Evolutionary conservation across 1,140 invertebrate species (phyloP), one percentile per base, ranked within the genome.

Genomic region (Caenorhabditis briggsae): DNA sequence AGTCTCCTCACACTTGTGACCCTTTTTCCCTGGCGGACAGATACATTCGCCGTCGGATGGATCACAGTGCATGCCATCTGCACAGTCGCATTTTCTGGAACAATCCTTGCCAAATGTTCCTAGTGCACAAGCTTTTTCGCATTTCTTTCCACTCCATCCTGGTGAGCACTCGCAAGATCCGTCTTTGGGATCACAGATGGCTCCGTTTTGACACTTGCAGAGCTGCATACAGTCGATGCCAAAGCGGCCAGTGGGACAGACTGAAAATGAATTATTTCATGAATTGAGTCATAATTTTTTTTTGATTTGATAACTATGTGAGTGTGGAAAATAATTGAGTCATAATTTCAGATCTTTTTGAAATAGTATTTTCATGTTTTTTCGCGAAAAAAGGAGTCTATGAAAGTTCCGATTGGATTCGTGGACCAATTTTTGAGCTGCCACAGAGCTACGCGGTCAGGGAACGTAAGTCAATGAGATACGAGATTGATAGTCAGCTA

Each of bases 81-180:
- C 89, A 89, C 93, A 94, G 56, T 91, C 88, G 88, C 93, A 89
- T 91, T 88, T 85, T 50, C 91, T 87, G 2, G 85, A 84, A 88
- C 93, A 94, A 20, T 91, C 89, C 16, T 88, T 64, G 58, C 85
- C 85, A 48, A 78, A 86, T 9, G 64, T 70, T 48, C 82, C 82
- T 11, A 25, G 48, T 25, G 85, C 41, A 41, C 86, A 84, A 1
- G 41, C 74, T 48, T 58, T 82, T 16, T 90, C 86, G 82, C 97
- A 98, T 53, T 94, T 94, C 48, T 94, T 93, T n/a, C 96, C 96
- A 89, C 95, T 95, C 96, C 96, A 97, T 7, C 97, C 97, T 18
- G 95, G 93, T 89, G 95, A 95, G 92, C 97, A 99, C 18, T 95
- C 93, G 92, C 97, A 99, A 64, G 94, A 94, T 0, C 97, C 97